phyloP scores from a whole-genome alignment of 2,888 invertebrate genomes.

The Sylvicola cinctus region DNA sequence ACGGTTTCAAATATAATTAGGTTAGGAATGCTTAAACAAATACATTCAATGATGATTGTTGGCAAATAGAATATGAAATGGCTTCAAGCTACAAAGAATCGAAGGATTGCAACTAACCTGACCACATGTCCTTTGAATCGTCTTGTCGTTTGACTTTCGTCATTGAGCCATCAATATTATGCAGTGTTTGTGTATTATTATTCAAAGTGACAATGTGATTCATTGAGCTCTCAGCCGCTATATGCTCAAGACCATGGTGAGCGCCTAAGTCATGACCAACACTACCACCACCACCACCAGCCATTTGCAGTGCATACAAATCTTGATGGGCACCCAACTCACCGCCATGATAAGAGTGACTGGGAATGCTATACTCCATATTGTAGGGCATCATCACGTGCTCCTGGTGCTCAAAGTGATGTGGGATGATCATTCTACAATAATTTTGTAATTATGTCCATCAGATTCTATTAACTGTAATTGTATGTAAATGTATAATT shows the following conservation, averaged over 20 bases:
- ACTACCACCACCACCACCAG: constrained; percentile 10
- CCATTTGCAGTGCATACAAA: too few species aligned
- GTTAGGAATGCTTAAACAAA: too few species aligned
- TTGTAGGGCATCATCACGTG: constrained; percentile 25
- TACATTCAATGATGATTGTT: too few species aligned
- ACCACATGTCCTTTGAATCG: constrained; percentile 12
- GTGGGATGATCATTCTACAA: constrained; percentile 20
- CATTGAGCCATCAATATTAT: constrained; percentile 11
- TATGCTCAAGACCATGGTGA: constrained; percentile 10
- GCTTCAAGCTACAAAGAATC: too few species aligned
- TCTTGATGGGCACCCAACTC: constrained; percentile 12
- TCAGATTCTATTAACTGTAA: neutral
- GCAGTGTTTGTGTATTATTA: constrained; percentile 17
- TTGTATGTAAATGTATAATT: too few species aligned
- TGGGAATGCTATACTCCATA: constrained; percentile 19
- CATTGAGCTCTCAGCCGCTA: constrained; percentile 13
- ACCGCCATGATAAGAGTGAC: constrained; percentile 11
- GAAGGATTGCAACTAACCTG: constrained; percentile 11
- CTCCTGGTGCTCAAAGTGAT: constrained; percentile 16
- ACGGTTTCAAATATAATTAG: too few species aligned
- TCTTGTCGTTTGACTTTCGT: constrained; percentile 24
- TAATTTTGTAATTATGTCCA: neutral
- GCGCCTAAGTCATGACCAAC: constrained; percentile 12
- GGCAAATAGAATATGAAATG: too few species aligned
- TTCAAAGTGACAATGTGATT: constrained; percentile 20